Evolutionary conservation across 2,888 invertebrate genomes (phyloP).

Genomic region (Lepidochitona cinerea): DNA sequence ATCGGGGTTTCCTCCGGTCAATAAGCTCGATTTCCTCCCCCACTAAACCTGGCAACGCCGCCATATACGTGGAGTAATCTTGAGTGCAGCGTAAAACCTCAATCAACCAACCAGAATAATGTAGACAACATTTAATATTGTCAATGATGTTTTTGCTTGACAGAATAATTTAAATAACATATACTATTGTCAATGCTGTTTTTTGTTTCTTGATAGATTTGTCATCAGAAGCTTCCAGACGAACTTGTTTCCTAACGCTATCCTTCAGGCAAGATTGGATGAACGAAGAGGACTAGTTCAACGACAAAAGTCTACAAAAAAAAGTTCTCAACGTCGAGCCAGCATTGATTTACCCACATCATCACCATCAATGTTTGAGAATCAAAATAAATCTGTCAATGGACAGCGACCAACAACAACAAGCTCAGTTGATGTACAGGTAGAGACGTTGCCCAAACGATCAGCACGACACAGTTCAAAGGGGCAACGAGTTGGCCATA

Average conservation of each 20-base stretch:
- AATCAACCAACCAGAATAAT: no score
- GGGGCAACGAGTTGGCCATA: no score
- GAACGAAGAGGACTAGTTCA: slow-evolving; percentile 35
- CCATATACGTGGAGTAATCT: no score
- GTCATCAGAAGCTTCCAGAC: slow-evolving; percentile 46
- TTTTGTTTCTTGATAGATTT: slow-evolving; percentile 34
- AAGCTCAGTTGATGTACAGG: not conserved
- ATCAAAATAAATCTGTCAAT: not conserved
- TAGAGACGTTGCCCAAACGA: not conserved
- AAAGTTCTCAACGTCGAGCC: not conserved
- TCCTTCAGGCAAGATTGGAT: slow-evolving; percentile 41
- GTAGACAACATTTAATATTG: no score
- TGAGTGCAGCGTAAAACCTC: no score
- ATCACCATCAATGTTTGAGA: not conserved
- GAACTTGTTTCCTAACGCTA: slow-evolving; percentile 51
- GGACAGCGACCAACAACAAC: not conserved
- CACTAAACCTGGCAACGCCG: no score
- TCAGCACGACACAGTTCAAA: no score
- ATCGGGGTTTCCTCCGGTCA: no score
- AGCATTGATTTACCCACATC: not conserved
- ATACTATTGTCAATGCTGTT: no score
- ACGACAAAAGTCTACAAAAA: not conserved
- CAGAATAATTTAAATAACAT: no score
- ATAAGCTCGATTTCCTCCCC: no score
- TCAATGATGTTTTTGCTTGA: no score